Conservation (phyloP, 2,113 vertebrate genomes). For the Cyprinodon variegatus region DNA sequence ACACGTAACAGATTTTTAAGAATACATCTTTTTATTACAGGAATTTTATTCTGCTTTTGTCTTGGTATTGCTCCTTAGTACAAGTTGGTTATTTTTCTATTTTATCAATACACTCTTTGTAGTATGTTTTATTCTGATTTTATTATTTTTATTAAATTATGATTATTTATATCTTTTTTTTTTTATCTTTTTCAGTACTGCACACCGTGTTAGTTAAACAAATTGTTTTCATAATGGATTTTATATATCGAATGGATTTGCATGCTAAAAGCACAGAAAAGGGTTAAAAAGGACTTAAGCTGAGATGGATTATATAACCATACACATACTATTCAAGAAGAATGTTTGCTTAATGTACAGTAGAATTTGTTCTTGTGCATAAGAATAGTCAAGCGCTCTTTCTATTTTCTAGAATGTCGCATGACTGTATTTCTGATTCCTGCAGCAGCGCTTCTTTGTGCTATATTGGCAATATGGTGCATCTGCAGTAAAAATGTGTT, state of each 20-base stretch:
- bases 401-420: conserved; percentile 32
- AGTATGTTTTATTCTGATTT: too few species aligned
- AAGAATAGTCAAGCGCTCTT: conserved; percentile 14
- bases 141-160: too few species aligned
- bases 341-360: neutral
- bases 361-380: conserved; percentile 15
- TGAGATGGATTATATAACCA: neutral
- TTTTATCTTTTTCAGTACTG: too few species aligned
- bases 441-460: conserved; percentile 50
- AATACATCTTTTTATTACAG: neutral
- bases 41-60: neutral
- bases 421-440: conserved; percentile 44
- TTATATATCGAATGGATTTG: too few species aligned
- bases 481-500: conserved; percentile 66
- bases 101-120: too few species aligned
- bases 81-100: too few species aligned
- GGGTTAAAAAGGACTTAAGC: neutral
- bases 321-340: neutral
- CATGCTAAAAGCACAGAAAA: neutral
- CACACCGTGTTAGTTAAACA: too few species aligned
- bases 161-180: too few species aligned
- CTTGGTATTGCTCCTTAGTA: neutral
- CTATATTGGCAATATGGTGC: conserved; percentile 56
- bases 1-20: neutral
- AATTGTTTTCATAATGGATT: too few species aligned